phyloP scores from a whole-genome alignment of 1,140 invertebrate species.

The Cydia amplana region DNA sequence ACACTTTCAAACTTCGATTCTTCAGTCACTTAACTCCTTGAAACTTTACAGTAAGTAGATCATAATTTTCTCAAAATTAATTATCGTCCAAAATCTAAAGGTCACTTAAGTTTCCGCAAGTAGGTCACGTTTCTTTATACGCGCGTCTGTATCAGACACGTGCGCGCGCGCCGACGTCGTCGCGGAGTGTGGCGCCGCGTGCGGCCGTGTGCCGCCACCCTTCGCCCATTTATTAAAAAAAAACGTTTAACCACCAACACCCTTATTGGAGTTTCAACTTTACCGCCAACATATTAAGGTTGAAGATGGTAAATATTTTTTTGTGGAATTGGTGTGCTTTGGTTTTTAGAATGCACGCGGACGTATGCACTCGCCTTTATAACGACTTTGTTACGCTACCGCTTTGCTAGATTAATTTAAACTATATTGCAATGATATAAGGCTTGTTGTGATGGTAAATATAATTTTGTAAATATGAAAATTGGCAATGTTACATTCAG shows the following conservation, averaged over 20 bases:
- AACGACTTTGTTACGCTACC: background rate
- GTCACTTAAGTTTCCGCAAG: slow-evolving; percentile 8
- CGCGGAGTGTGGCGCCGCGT: slow-evolving; percentile 34
- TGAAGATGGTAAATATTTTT: background rate
- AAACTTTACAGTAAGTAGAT: background rate
- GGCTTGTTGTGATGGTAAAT: slow-evolving; percentile 5
- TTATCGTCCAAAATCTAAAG: background rate
- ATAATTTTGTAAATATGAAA: slow-evolving; percentile 29
- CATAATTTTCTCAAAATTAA: background rate
- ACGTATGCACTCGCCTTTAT: slow-evolving; percentile 18
- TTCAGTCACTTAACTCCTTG: background rate
- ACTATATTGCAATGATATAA: slow-evolving; percentile 34
- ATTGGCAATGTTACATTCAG: slow-evolving; percentile 31
- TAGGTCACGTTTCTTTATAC: slow-evolving; percentile 10
- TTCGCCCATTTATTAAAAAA: slow-evolving; percentile 3
- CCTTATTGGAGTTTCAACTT: background rate
- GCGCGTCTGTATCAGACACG: slow-evolving; percentile 12
- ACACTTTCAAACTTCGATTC: background rate
- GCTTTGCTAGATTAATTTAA: slow-evolving; percentile 9
- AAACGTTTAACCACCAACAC: background rate
- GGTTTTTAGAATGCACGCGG: slow-evolving; percentile 1
- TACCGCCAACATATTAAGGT: background rate
- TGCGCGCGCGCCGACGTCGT: slow-evolving; percentile 30
- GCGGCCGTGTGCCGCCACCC: slow-evolving; percentile 9
- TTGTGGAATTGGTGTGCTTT: background rate